Conservation (phyloP, 2,888 invertebrate genomes). For the Charanyca ferruginea region DNA sequence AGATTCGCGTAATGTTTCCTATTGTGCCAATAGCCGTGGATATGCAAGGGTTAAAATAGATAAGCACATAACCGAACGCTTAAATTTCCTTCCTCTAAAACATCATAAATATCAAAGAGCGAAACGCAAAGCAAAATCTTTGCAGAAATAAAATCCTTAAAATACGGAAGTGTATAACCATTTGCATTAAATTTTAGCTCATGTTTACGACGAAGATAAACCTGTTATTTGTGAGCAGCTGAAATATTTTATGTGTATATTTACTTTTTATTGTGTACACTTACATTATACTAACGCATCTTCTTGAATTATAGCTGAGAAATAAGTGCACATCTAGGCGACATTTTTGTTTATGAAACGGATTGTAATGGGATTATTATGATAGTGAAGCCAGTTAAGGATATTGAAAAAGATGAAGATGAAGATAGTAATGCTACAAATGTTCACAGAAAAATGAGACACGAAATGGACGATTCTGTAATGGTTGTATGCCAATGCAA, state of each 20-base stretch:
- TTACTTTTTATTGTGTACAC: conserved; percentile 62
- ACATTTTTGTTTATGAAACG: conserved; percentile 40
- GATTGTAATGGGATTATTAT: conserved; percentile 26
- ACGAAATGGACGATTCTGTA: too few relatives aligned
- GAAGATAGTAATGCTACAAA: background rate
- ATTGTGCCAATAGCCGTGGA: too few relatives aligned
- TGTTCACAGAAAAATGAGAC: background rate
- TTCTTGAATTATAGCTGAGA: conserved; percentile 33
- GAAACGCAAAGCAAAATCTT: conserved; percentile 48
- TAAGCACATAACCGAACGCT: conserved; percentile 5
- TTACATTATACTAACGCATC: conserved; percentile 59
- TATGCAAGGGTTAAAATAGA: conserved; percentile 4
- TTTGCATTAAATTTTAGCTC: conserved; percentile 64
- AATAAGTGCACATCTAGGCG: conserved; percentile 38
- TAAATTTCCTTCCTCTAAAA: conserved; percentile 23
- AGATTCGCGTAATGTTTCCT: too few relatives aligned
- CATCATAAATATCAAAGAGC: conserved; percentile 42
- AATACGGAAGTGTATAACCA: conserved; percentile 58
- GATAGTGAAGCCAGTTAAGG: conserved; percentile 11
- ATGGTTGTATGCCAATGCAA: too few relatives aligned
- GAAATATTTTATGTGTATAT: conserved; percentile 67
- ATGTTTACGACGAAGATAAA: conserved; percentile 69
- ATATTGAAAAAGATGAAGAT: background rate
- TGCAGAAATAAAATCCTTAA: conserved; percentile 53
- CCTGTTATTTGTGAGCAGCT: conserved; percentile 65